Evolutionary conservation across 2,888 invertebrate species (phyloP), one percentile per base, ranked within the genome.

Genomic region (Emmelina monodactyla): DNA sequence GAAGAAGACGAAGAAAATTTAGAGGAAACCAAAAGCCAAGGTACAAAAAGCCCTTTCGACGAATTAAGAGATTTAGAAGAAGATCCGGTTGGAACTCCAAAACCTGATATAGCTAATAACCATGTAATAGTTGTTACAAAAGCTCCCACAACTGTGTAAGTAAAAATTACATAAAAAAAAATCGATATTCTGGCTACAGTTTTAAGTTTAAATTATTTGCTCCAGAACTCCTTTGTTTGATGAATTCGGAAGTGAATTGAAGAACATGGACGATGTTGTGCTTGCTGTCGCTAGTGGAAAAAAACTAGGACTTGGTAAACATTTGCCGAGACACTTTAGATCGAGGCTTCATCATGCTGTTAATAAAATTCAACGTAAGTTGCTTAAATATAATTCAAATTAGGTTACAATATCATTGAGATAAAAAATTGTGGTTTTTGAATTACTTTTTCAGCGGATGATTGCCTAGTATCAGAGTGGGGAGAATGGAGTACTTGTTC

Each of bases 391-490:
- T n/a, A n/a, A n/a, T n/a, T n/a, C n/a, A n/a, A n/a, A n/a, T n/a
- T n/a, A n/a, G n/a, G n/a, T n/a, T n/a, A n/a, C n/a, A n/a, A n/a
- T n/a, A n/a, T n/a, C n/a, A n/a, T n/a, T n/a, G n/a, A n/a, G n/a
- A n/a, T n/a, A n/a, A n/a, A n/a, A n/a, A n/a, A n/a, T n/a, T n/a
- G n/a, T n/a, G n/a, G n/a, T n/a, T n/a, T n/a, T n/a, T n/a, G n/a
- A n/a, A n/a, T n/a, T n/a, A n/a, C n/a, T n/a, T n/a, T n/a, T 53
- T 72, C 84, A 58, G 88, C 89, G 22, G 83, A 89, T 46, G 91
- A 93, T 68, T 94, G 94, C 65, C 82, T 88, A 42, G 89, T 92
- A 19, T 85, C 88, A 37, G 88, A 89, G 43, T 94, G 93, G 94
- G 86, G 88, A 16, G 84, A 85, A 13, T 94, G 93, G 94, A 86